Base-by-base conservation (phyloP, 2,888 invertebrate species). In the Seladonia tumulorum region DNA sequence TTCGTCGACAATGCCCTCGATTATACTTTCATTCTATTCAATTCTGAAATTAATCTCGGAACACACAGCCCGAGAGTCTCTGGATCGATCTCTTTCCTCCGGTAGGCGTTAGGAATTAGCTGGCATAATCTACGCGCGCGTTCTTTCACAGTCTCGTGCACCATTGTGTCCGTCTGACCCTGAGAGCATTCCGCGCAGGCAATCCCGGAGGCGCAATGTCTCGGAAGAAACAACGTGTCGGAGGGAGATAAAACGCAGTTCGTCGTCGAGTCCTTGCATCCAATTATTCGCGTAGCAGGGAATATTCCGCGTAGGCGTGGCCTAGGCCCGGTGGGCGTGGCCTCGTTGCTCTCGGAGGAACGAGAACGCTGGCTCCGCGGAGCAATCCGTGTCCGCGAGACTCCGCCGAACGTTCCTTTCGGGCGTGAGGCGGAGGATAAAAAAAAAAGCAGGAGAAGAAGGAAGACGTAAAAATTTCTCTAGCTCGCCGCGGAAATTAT, bases 191-290 rank as follows among this genome's bases (percentile, higher is more conserved):
- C 12, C n/a, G n/a, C n/a, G 10, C n/a, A 10, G n/a, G n/a, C n/a
- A n/a, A n/a, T n/a, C 10, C 10, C n/a, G 57, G n/a, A 57, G 57
- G 57, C n/a, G 57, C n/a, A n/a, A n/a, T 57, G 8, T 57, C 57
- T 57, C 57, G 57, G n/a, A n/a, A 57, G n/a, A n/a, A 57, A 57
- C 12, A 57, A 57, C 10, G 53, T 53, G 53, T 53, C 53, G n/a
- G 0, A n/a, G 57, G 57, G 3, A 57, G 57, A 57, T 57, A n/a
- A 1, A 57, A 57, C 12, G n/a, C 57, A n/a, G 12, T n/a, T 57
- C n/a, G n/a, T 57, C 57, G n/a, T n/a, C n/a, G 57, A 57, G 57
- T n/a, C n/a, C 57, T 57, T 53, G 53, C 53, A n/a, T 53, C 53
- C 53, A 53, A 53, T 53, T 53, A n/a, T 53, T 53, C 10, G 22